Evolutionary conservation across 2,888 invertebrate genomes (phyloP), one percentile per base, ranked within the genome.

Genomic region (Lepidonotus clava): DNA sequence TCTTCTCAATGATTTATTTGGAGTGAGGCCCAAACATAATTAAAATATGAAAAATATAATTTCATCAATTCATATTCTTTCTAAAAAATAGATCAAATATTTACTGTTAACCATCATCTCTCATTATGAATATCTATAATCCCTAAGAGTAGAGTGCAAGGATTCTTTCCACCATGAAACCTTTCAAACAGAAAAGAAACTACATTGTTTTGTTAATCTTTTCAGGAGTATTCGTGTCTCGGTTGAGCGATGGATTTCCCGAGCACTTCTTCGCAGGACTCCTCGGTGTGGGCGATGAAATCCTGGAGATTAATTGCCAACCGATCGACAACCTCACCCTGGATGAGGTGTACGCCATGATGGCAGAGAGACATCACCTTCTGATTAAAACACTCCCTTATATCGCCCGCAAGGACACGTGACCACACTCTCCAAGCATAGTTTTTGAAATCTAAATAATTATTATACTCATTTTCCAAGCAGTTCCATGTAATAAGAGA

Each of bases 281-380:
- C 4, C 86, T 94, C 14, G 89, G 90, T 36, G 90, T 94, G 21
- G 94, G 94, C 0, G 94, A 94, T 87, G 93, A 94, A 86, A 93
- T 94, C 51, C 87, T 93, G 4, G 93, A 93, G 88, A 91, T 94
- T 6, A 93, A 94, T 85, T 92, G 92, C 14, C 86, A 87, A 34
- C 87, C 90, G 32, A 90, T 93, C 4, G 88, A 89, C 53, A 90
- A 92, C 56, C 87, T 93, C 61, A 90, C 92, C 14, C 91, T 93
- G 36, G 92, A 93, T 84, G 91, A 92, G 84, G 92, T 93, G 34
- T 92, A 93, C 86, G 90, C 91, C 83, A 86, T 93, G 80, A 93
- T 94, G 88, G 90, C 91, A 18, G 90, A 90, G 66, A 91, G 90
- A 67, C 90, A 91, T 6, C 91, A 88, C 0, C 87, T 93, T 21